These are phyloP conservation scores for Euura saliciscinereae DNA, from an alignment of 1,140 invertebrate genomes.

Conservation along the genomic window DNA sequence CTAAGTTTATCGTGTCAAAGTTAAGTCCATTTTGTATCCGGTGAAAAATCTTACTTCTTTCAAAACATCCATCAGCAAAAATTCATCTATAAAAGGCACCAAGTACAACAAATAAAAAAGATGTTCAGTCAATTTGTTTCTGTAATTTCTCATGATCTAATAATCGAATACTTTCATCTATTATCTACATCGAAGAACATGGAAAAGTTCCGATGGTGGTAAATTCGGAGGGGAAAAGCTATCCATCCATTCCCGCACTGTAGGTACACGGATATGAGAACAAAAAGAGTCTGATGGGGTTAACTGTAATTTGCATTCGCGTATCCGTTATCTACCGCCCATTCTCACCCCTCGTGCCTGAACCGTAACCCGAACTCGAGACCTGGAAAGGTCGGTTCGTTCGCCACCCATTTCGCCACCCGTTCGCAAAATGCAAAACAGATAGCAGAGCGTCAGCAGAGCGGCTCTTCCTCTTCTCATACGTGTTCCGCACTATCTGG, in stretches of 20 bases:
- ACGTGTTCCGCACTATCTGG: no score
- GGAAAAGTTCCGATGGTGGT: no score
- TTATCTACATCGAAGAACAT: no score
- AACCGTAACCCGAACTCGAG: background rate
- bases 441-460: constrained; percentile 22
- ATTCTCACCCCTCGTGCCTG: background rate
- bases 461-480: background rate
- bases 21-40: no score
- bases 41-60: no score
- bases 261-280: constrained; percentile 22
- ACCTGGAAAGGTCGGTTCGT: constrained; percentile 7
- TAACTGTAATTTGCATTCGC: constrained; percentile 42
- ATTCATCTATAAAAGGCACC: no score
- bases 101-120: no score
- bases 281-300: constrained; percentile 35
- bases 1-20: no score
- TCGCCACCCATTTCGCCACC: constrained; percentile 9
- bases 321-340: constrained; percentile 18
- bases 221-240: constrained; percentile 19
- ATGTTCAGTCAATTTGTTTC: no score
- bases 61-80: no score
- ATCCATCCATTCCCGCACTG: constrained; percentile 21
- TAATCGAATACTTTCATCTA: no score
- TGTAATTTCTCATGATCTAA: no score
- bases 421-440: constrained; percentile 23